Evolutionary conservation across 1,140 invertebrate genomes (phyloP).

Genomic region (Temnothorax longispinosus): DNA sequence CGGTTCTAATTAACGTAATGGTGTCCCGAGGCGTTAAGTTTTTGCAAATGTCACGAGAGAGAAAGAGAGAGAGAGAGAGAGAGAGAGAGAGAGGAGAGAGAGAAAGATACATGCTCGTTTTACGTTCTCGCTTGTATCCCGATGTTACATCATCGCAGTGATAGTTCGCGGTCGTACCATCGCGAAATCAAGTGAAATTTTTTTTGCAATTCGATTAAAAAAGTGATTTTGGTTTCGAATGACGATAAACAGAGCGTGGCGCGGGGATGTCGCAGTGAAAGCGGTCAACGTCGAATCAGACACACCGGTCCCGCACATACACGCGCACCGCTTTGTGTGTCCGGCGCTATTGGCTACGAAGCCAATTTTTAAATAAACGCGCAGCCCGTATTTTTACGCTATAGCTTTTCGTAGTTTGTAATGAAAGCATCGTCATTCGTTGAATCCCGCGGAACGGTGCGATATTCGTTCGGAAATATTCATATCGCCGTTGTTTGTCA

Average conservation of each 20-base stretch:
- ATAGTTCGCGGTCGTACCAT: not conserved
- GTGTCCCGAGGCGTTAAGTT: not conserved
- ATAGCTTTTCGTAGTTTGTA: constrained; percentile 13
- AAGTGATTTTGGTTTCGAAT: constrained; percentile 20
- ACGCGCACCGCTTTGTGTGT: not conserved
- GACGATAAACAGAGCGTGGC: constrained; percentile 23
- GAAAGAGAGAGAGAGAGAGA: not conserved
- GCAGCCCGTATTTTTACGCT: constrained; percentile 6
- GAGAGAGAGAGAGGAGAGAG: not conserved
- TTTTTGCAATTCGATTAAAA: constrained; percentile 28
- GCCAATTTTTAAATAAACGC: constrained; percentile 49
- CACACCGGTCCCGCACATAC: not conserved
- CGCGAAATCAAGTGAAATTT: not conserved
- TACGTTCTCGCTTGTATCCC: not conserved
- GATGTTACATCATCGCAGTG: not conserved
- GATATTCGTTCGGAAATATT: constrained; percentile 13
- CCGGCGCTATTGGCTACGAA: constrained; percentile 32
- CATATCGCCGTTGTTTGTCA: not conserved
- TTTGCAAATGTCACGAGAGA: not conserved
- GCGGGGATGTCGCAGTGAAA: constrained; percentile 29
- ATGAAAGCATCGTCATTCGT: not conserved
- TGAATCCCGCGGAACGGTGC: not conserved
- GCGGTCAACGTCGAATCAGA: constrained; percentile 44
- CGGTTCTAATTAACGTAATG: constrained; percentile 44
- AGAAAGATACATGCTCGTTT: constrained; percentile 6